phyloP scores from a whole-genome alignment of 2,797 vertebrate species.

The Gobionotothen gibberifrons region DNA sequence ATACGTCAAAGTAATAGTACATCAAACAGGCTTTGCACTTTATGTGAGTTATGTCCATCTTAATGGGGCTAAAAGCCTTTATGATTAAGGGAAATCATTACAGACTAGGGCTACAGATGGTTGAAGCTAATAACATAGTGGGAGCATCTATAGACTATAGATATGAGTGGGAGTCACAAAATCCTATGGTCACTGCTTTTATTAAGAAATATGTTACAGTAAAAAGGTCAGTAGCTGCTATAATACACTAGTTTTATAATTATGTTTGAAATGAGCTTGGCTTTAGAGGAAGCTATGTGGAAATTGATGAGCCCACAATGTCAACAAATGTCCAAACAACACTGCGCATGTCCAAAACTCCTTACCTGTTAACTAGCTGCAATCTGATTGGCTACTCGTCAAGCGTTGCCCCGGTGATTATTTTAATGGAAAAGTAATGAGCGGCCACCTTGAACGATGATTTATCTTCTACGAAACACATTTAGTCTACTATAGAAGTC shows the following conservation, averaged over 20 bases:
- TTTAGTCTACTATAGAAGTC: neutral
- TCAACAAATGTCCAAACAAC: neutral
- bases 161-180: too few relatives aligned
- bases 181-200: neutral
- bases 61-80: conserved; percentile 10
- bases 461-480: too few relatives aligned
- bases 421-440: too few relatives aligned
- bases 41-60: neutral
- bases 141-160: too few relatives aligned
- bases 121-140: too few relatives aligned
- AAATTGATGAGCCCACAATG: too few relatives aligned
- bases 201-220: neutral
- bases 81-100: neutral
- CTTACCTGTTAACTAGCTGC: neutral
- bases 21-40: neutral
- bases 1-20: conserved; percentile 13
- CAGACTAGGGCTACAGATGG: neutral
- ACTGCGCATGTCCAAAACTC: neutral
- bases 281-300: too few relatives aligned
- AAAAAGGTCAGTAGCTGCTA: too few relatives aligned
- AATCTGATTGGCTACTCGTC: too few relatives aligned
- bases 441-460: too few relatives aligned
- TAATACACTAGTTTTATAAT: too few relatives aligned
- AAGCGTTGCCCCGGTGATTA: neutral
- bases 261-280: too few relatives aligned